These are phyloP conservation scores for Boulengeromyrus knoepffleri DNA, from an alignment of 2,113 vertebrate genomes.

Conservation along the genomic window DNA sequence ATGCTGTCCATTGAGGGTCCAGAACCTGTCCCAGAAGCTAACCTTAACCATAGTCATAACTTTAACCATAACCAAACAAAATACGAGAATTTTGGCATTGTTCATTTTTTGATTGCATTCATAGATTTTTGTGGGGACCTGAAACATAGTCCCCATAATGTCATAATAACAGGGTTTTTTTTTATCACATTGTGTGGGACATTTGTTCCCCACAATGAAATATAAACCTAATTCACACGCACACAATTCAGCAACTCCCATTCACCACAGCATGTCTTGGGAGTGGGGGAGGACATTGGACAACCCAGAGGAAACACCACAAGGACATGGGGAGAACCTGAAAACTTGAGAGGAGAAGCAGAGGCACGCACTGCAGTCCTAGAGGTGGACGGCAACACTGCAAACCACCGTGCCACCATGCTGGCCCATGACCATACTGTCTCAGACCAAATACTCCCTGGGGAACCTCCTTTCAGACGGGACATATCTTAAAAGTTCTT, in stretches of 20 bases:
- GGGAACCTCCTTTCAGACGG: not conserved
- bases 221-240: too few relatives aligned
- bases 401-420: not conserved
- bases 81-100: too few relatives aligned
- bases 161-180: too few relatives aligned
- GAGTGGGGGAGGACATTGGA: not conserved
- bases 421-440: not conserved
- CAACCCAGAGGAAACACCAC: not conserved
- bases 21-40: not conserved
- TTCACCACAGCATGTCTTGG: not conserved
- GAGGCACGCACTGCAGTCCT: not conserved
- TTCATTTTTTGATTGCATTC: too few relatives aligned
- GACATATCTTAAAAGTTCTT: not conserved
- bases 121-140: too few relatives aligned
- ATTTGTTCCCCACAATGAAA: too few relatives aligned
- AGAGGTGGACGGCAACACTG: not conserved
- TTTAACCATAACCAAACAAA: too few relatives aligned
- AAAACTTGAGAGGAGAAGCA: not conserved
- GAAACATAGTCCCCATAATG: too few relatives aligned
- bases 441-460: not conserved
- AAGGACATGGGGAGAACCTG: not conserved
- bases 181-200: too few relatives aligned
- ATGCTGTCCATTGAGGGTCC: not conserved
- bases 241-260: not conserved
- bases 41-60: too few relatives aligned